phyloP scores from a whole-genome alignment of 64 coral and sea anemone species.

The Dendrophyllia cribrosa region DNA sequence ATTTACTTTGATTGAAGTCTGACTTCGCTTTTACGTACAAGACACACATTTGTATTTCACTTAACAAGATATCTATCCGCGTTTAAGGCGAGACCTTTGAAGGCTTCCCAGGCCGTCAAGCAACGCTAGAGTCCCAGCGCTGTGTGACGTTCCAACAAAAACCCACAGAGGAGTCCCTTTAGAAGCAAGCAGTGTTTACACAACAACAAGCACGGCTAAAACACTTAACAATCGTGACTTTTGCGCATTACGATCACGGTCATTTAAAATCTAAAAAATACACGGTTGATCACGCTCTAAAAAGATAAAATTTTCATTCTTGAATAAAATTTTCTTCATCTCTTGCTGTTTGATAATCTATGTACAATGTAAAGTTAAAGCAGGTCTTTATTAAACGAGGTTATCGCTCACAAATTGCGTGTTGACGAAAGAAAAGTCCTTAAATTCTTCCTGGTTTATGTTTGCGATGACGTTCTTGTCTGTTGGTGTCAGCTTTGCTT shows the following conservation, averaged over 20 bases:
- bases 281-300: slow-evolving; percentile 52
- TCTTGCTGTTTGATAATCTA: slow-evolving; percentile 2
- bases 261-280: slow-evolving; percentile 54
- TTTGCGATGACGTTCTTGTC: slow-evolving; percentile 85
- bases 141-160: neutral
- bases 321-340: slow-evolving; percentile 46
- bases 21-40: slow-evolving; percentile 39
- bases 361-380: slow-evolving; percentile 39
- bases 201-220: neutral
- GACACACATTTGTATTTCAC: neutral
- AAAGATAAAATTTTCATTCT: slow-evolving; percentile 52
- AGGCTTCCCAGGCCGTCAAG: neutral
- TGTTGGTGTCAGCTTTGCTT: slow-evolving; percentile 82
- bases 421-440: slow-evolving; percentile 95
- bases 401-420: slow-evolving; percentile 79
- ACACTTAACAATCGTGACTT: neutral
- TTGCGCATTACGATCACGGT: neutral
- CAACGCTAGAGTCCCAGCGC: neutral
- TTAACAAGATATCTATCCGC: neutral
- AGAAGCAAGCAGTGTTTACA: neutral
- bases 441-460: slow-evolving; percentile 97
- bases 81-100: neutral
- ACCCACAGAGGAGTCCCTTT: too few relatives aligned
- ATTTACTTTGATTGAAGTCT: slow-evolving; percentile 46
- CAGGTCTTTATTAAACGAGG: slow-evolving; percentile 1